Evolutionary conservation across 2,797 vertebrate species (phyloP).

Genomic region (Danionella dracula): DNA sequence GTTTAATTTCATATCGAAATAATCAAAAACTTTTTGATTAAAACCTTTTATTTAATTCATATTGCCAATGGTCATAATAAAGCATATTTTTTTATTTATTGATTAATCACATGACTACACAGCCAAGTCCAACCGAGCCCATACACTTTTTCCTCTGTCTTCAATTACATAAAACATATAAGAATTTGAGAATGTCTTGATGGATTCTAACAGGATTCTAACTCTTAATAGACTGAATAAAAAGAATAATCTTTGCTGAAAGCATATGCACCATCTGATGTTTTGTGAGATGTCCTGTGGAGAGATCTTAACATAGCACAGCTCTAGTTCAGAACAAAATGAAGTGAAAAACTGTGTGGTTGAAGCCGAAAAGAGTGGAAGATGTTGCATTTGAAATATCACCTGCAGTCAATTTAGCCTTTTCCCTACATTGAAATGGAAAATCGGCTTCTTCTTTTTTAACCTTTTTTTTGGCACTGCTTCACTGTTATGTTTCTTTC

Average conservation of each 20-base stretch:
- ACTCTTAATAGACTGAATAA: slow-evolving; percentile 40
- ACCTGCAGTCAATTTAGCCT: background rate
- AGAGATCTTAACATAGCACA: slow-evolving; percentile 17
- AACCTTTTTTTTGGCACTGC: background rate
- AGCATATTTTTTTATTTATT: too few relatives aligned
- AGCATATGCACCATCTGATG: slow-evolving; percentile 22
- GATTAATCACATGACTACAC: background rate
- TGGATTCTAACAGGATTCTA: slow-evolving; percentile 42
- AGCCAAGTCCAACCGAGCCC: background rate
- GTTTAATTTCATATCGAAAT: too few relatives aligned
- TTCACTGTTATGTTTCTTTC: background rate
- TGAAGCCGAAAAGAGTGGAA: background rate
- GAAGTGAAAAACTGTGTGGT: background rate
- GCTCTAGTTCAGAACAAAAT: slow-evolving; percentile 8
- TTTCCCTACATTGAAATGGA: background rate
- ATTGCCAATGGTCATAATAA: too few relatives aligned
- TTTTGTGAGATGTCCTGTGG: slow-evolving; percentile 13
- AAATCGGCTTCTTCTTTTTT: slow-evolving; percentile 1
- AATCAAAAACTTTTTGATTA: too few relatives aligned
- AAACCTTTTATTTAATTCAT: too few relatives aligned
- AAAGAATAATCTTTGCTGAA: slow-evolving; percentile 45
- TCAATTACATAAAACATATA: slow-evolving; percentile 34
- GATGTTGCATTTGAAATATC: background rate
- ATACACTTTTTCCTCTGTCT: background rate
- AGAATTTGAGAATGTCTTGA: slow-evolving; percentile 39